These are phyloP conservation scores for Calliphora vomitoria DNA, from an alignment of 2,888 invertebrate species.

Conservation along the genomic window DNA sequence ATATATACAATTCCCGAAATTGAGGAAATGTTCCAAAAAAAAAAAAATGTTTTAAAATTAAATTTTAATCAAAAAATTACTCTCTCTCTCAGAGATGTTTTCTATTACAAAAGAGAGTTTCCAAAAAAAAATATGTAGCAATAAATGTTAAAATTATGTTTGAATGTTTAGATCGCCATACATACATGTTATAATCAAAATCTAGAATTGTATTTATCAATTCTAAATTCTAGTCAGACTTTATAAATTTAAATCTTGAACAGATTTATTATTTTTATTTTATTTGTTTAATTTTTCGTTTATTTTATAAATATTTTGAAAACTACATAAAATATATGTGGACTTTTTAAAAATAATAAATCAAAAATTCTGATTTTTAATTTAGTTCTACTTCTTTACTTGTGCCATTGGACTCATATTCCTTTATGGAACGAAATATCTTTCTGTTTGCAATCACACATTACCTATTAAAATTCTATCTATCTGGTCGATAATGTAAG, in stretches of 20 bases:
- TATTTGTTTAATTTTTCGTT: too few relatives aligned
- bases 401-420: too few relatives aligned
- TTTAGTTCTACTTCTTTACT: too few relatives aligned
- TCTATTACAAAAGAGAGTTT: not conserved
- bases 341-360: not conserved
- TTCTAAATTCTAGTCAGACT: not conserved
- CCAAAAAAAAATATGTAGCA: not conserved
- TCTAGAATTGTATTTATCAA: not conserved
- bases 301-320: too few relatives aligned
- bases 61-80: not conserved
- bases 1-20: not conserved
- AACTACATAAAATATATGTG: not conserved
- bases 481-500: too few relatives aligned
- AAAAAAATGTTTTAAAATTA: not conserved
- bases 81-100: conserved; percentile 8
- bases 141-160: not conserved
- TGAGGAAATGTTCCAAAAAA: not conserved
- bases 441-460: too few relatives aligned
- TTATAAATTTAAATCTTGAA: too few relatives aligned
- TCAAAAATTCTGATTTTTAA: too few relatives aligned
- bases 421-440: too few relatives aligned
- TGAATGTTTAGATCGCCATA: not conserved
- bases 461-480: too few relatives aligned
- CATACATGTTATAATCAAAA: not conserved
- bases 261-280: too few relatives aligned